Base-by-base conservation (phyloP, 2,113 vertebrate species). In the Chroicocephalus ridibundus region DNA sequence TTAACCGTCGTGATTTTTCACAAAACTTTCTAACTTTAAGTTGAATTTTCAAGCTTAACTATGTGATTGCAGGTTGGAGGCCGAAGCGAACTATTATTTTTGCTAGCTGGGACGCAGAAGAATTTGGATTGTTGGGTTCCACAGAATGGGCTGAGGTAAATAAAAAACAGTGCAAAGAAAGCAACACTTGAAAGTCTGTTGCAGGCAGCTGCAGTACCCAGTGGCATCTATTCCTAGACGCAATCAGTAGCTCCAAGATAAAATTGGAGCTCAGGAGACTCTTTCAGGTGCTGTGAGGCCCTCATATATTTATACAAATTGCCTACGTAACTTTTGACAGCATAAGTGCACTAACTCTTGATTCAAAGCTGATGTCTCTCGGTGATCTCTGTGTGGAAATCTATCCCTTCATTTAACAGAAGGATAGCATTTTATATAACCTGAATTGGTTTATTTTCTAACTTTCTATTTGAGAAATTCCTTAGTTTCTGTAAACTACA, bases 141-240 rank as follows among this genome's bases (percentile, higher is more conserved):
- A 99, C 99, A 76, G 99, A 99, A 96, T 99, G 99, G 99, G 99
- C 99, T 64, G 99, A 99, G 99, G 99, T 99, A 98, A 98, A 58
- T 66, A 26, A 58, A 69, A 66, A 60, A 32, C 2, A 22, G 2
- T 34, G 9, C 38, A 46, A 84, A 91, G 40, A 86, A 86, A 52
- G 11, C 15, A 21, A 58, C 86, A 52, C 29, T 31, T 88, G 18
- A 34, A 90, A 62, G 14, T 65, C 47, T 82, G 36, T 36, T 82
- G 21, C 34, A 57, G 44, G 40, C 34, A 57, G 46, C 32, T 82
- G 46, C 65, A 82, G 8, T 47, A 46, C 29, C 15, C 36, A 47
- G 17, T 66, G n/a, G 4, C 11, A 46, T 66, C 10, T 88, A 15
- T 88, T 64, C 36, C 61, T 87, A 42, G 71, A 49, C 8, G 27